These are phyloP conservation scores for Chionis minor DNA, from an alignment of 2,113 vertebrate genomes.

Conservation along the genomic window DNA sequence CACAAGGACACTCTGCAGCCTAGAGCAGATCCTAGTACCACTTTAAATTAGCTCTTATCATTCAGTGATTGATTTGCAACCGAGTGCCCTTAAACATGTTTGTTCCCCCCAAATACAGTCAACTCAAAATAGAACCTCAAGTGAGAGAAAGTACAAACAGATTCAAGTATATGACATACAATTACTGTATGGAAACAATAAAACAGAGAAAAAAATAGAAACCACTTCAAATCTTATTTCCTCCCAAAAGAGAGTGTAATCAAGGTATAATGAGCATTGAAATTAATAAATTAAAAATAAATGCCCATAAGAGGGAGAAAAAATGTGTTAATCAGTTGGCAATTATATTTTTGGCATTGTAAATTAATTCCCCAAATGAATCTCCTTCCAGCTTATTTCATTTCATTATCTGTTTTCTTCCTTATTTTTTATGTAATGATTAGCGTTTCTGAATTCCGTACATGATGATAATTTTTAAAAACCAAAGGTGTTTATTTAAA, in stretches of 20 bases:
- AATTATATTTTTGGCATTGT: conserved; percentile 75
- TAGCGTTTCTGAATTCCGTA: conserved; percentile 46
- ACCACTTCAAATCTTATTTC: conserved; percentile 70
- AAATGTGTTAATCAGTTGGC: conserved; percentile 62
- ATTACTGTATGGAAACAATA: conserved; percentile 62
- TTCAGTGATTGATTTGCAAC: conserved; percentile 45
- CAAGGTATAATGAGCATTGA: conserved; percentile 70
- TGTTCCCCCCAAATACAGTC: conserved; percentile 39
- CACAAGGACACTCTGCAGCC: conserved; percentile 1
- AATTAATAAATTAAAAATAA: conserved; percentile 81
- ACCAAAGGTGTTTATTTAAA: conserved; percentile 30
- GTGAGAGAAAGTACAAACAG: conserved; percentile 38
- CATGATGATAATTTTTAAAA: background rate
- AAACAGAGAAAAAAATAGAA: conserved; percentile 55
- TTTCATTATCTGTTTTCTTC: conserved; percentile 53
- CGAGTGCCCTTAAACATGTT: background rate
- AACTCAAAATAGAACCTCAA: conserved; percentile 65
- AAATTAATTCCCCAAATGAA: conserved; percentile 72
- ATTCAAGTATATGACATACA: conserved; percentile 47
- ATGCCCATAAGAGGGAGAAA: conserved; percentile 67
- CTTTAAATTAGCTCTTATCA: conserved; percentile 37
- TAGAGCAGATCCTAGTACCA: background rate
- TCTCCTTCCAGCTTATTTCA: conserved; percentile 47
- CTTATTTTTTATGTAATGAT: conserved; percentile 52
- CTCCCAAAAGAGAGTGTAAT: conserved; percentile 68